These are phyloP conservation scores for Diphyllodes magnificus DNA, from an alignment of 2,113 vertebrate species.

Conservation along the genomic window DNA sequence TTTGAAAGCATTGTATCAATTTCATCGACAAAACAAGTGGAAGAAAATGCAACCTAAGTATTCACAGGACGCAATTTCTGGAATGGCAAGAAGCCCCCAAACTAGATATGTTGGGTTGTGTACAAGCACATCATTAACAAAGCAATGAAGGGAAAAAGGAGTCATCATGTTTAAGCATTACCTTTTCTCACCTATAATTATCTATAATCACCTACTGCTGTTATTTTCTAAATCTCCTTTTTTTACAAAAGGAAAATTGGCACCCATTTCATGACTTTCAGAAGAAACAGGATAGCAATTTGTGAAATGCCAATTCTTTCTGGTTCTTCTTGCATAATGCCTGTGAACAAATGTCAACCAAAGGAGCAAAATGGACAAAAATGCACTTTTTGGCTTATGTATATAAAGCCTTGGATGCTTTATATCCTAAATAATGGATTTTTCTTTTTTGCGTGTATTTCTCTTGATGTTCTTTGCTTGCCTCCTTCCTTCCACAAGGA, in stretches of 20 bases:
- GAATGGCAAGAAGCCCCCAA: neutral
- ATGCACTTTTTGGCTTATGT: neutral
- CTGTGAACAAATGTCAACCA: neutral
- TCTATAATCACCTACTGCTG: neutral
- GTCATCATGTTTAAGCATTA: neutral
- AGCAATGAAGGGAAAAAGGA: neutral
- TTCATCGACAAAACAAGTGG: neutral
- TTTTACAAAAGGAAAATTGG: neutral
- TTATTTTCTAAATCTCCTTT: neutral
- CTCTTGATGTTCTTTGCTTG: neutral
- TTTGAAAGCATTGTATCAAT: neutral
- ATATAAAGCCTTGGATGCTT: neutral
- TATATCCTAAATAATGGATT: neutral
- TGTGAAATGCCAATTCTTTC: neutral
- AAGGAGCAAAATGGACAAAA: neutral
- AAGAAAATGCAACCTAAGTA: neutral
- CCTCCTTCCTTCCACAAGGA: neutral
- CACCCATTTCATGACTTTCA: neutral
- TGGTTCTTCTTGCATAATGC: neutral
- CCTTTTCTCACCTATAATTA: neutral
- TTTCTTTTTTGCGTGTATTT: neutral
- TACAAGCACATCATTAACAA: neutral
- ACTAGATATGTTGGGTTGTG: neutral
- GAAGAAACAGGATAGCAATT: neutral
- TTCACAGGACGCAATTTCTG: neutral